Conservation (phyloP, 1,140 invertebrate species). For the Ptiloglossa arizonensis region DNA sequence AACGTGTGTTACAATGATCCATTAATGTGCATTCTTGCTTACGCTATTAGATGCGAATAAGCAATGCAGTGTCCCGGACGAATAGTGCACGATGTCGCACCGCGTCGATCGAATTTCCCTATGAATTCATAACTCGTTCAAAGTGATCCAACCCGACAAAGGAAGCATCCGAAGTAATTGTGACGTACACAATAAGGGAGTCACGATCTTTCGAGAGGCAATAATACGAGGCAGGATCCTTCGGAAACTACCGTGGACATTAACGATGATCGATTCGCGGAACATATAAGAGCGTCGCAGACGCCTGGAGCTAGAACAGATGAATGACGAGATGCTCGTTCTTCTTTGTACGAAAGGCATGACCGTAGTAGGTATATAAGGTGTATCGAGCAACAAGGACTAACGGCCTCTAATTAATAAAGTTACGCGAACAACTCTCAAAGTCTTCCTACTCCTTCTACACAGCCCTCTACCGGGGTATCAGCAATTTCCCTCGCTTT, state of each 20-base stretch:
- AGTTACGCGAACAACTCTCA: constrained; percentile 79
- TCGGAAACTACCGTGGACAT: constrained; percentile 53
- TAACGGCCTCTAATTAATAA: constrained; percentile 81
- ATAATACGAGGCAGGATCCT: constrained; percentile 49
- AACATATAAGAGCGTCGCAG: constrained; percentile 43
- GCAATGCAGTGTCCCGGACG: neutral
- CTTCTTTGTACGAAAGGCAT: constrained; percentile 60
- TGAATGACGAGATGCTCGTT: constrained; percentile 38
- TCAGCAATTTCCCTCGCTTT: constrained; percentile 68
- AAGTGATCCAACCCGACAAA: neutral
- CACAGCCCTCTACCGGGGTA: constrained; percentile 49
- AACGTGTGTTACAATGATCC: too few species aligned
- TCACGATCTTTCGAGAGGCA: constrained; percentile 31
- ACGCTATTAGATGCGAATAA: too few species aligned
- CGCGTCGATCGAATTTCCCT: neutral
- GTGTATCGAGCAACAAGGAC: constrained; percentile 78
- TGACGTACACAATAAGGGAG: constrained; percentile 15
- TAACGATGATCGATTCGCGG: constrained; percentile 63
- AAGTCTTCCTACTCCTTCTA: constrained; percentile 69
- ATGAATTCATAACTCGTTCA: neutral
- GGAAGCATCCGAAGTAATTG: constrained; percentile 22
- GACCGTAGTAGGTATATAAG: constrained; percentile 64
- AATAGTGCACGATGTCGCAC: neutral
- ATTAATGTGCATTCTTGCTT: too few species aligned
- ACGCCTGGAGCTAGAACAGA: constrained; percentile 30